Base-by-base conservation (phyloP, 1,140 invertebrate species). In the Drosophila lacertosa region DNA sequence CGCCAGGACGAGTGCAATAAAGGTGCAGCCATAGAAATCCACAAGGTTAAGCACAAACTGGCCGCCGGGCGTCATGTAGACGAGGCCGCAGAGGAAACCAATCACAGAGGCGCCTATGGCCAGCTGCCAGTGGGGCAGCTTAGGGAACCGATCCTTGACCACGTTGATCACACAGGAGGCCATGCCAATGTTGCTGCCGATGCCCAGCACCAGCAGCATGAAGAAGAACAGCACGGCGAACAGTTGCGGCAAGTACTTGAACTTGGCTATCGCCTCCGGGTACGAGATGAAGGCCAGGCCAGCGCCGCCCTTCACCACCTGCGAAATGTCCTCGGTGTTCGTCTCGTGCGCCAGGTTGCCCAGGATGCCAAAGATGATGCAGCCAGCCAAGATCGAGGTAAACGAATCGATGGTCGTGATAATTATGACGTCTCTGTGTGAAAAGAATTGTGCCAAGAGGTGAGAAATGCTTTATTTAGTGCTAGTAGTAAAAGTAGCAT, bases 161-260 rank as follows among this genome's bases (percentile, higher is more conserved):
- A 95, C 93, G 0, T 94, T 95, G 55, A 95, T 94, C 7, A 96
- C 91, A 32, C 93, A 93, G 26, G 94, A 94, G 10, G 94, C 92
- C 67, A 96, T 93, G 2, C 94, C 95, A 1, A 95, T 94, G 29
- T 95, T 94, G 53, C 95, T 96, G 13, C 96, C 96, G 11, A 95
- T 92, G 0, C 96, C 96, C 51, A 97, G 89, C 0, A 96, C 94
- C 44, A 96, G 94, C 83, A 97, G 93, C 96, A 97, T 97, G 5
- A 97, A 90, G 92, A 98, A 98, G 92, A 98, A 98, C 1, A 98
- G 91, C 2, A 97, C 94, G 0, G 97, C 93, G 92, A 98, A 98
- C 89, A 96, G 93, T 92, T 96, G 96, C 0, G 96, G 96, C 48
- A 96, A 91, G 42, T 93, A 92, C 2, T 94, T 94, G 73, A 97